These are phyloP conservation scores for Neria commutata DNA, from an alignment of 2,888 invertebrate genomes.

Conservation along the genomic window DNA sequence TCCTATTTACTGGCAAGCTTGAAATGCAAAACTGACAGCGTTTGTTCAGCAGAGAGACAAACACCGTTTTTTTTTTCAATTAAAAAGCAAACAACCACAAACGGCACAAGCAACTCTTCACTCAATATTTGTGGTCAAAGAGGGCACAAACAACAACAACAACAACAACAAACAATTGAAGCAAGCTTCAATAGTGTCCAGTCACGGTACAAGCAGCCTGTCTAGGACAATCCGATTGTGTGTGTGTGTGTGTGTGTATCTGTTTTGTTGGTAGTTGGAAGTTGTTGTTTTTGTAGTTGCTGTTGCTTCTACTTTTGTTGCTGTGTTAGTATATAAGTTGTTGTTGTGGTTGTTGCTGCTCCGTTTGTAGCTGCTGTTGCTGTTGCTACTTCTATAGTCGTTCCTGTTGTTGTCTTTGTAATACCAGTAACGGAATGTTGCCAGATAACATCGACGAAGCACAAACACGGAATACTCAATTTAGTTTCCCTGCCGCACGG, in stretches of 20 bases:
- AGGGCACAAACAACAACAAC: no score
- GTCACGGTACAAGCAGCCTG: no score
- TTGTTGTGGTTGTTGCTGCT: background rate
- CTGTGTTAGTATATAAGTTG: background rate
- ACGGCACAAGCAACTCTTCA: background rate
- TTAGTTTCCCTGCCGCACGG: background rate
- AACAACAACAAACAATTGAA: no score
- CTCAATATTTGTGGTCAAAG: background rate
- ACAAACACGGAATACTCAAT: background rate
- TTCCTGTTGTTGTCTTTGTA: background rate
- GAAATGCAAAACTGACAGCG: no score
- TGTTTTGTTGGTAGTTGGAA: background rate
- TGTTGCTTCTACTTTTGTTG: no score
- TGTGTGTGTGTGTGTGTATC: background rate
- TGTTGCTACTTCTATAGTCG: no score
- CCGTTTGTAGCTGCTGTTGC: background rate
- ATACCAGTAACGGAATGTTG: background rate
- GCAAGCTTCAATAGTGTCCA: no score
- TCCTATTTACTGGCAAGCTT: no score
- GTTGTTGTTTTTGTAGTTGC: background rate
- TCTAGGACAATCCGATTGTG: background rate
- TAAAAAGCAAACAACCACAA: background rate
- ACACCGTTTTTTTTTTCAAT: background rate
- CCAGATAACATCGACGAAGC: background rate
- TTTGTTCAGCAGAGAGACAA: no score